These are phyloP conservation scores for Microdon myrmicae DNA, from an alignment of 2,888 invertebrate genomes.

Conservation along the genomic window DNA sequence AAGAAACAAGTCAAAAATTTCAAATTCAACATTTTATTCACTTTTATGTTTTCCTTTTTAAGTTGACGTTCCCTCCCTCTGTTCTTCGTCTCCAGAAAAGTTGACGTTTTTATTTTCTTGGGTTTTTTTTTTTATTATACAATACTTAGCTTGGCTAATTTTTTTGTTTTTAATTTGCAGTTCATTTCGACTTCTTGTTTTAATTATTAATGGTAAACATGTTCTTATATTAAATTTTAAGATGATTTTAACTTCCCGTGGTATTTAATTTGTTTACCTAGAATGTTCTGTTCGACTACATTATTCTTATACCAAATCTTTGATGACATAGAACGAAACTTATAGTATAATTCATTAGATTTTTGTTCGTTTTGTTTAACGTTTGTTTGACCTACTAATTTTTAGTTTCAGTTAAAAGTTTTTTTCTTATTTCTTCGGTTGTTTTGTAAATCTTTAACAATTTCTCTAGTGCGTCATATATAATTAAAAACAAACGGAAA, in stretches of 20 bases:
- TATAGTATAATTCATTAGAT: constrained; percentile 16
- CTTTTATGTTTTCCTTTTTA: constrained; percentile 1
- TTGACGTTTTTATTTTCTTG: constrained; percentile 1
- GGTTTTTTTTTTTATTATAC: constrained; percentile 51
- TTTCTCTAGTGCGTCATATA: constrained; percentile 2
- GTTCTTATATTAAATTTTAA: constrained; percentile 6
- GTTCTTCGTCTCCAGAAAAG: no score
- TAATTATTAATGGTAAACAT: constrained; percentile 16
- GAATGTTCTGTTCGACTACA: constrained; percentile 27
- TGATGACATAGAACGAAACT: constrained; percentile 43
- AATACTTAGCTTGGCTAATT: constrained; percentile 65
- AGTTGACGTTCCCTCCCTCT: constrained; percentile 12
- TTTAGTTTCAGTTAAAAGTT: constrained; percentile 8
- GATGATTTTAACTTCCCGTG: constrained; percentile 24
- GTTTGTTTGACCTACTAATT: constrained; percentile 21
- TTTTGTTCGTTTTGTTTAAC: neutral
- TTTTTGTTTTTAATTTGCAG: constrained; percentile 52
- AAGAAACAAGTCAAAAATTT: constrained; percentile 1
- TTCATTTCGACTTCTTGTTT: constrained; percentile 10
- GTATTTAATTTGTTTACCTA: constrained; percentile 41
- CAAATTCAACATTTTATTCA: constrained; percentile 38
- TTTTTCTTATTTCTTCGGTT: neutral
- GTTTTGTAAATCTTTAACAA: constrained; percentile 20
- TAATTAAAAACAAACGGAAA: constrained; percentile 14
- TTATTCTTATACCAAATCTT: constrained; percentile 41